Conservation (phyloP, 2,888 invertebrate species). For the Mylabris sibirica region DNA sequence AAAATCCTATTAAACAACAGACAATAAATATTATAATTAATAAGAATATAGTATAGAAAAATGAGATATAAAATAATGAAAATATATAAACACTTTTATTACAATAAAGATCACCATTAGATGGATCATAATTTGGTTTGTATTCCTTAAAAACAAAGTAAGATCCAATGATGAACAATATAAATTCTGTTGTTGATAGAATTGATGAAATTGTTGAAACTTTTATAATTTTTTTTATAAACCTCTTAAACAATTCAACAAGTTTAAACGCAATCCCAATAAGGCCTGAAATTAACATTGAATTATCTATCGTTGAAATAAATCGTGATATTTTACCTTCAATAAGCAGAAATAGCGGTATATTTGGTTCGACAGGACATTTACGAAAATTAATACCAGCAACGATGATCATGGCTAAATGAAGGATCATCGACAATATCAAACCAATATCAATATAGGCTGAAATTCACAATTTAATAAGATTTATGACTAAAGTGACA, state of each 20-base stretch:
- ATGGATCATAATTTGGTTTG: conserved; percentile 47
- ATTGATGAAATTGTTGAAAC: background rate
- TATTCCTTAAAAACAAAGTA: conserved; percentile 53
- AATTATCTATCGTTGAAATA: background rate
- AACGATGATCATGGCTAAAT: conserved; percentile 34
- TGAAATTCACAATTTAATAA: conserved; percentile 23
- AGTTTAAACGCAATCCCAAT: background rate
- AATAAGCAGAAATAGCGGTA: conserved; percentile 32
- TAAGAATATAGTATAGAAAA: conserved; percentile 39
- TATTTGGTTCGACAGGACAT: conserved; percentile 37
- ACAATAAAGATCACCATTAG: conserved; percentile 43
- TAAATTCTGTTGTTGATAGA: background rate
- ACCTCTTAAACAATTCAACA: background rate
- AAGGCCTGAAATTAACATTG: background rate
- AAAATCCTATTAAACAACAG: conserved; percentile 20
- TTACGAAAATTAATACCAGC: conserved; percentile 33
- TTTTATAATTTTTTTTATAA: background rate
- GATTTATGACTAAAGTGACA: background rate
- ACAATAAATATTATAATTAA: conserved; percentile 11
- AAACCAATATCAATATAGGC: conserved; percentile 28
- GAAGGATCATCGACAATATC: conserved; percentile 26
- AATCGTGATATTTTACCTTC: conserved; percentile 26
- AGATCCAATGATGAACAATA: conserved; percentile 27
- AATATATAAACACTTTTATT: conserved; percentile 52
- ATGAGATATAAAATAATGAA: conserved; percentile 49